These are phyloP conservation scores for Cheumatopsyche charites DNA, from an alignment of 1,140 invertebrate species.

Conservation along the genomic window DNA sequence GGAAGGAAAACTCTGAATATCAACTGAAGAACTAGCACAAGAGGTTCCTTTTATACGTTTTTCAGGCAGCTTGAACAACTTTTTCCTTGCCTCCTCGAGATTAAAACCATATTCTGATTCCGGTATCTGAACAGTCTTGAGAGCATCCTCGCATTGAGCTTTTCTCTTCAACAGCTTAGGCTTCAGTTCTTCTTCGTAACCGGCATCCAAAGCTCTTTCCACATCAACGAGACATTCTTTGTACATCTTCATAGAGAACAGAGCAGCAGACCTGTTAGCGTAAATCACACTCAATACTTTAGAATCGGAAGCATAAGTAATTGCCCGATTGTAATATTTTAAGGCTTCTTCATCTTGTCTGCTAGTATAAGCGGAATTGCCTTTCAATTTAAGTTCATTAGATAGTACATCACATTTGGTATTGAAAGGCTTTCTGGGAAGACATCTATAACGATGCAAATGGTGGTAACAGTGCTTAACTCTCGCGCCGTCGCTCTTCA, in stretches of 20 bases:
- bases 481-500: not conserved
- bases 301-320: slow-evolving; percentile 63
- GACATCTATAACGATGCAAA: not conserved
- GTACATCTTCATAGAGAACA: slow-evolving; percentile 67
- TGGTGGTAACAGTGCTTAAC: not conserved
- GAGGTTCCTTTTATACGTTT: slow-evolving; percentile 55
- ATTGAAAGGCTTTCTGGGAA: slow-evolving; percentile 32
- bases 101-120: too few species aligned
- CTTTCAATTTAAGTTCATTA: not conserved
- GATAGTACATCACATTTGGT: not conserved
- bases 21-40: slow-evolving; percentile 65
- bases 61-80: not conserved
- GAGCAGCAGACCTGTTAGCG: slow-evolving; percentile 74
- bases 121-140: not conserved
- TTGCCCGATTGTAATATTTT: slow-evolving; percentile 68
- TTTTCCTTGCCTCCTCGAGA: not conserved
- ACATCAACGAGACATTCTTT: slow-evolving; percentile 67
- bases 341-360: slow-evolving; percentile 60
- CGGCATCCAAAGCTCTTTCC: slow-evolving; percentile 57
- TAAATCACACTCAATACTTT: slow-evolving; percentile 66
- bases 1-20: slow-evolving; percentile 62
- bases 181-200: slow-evolving; percentile 61
- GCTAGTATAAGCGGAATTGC: slow-evolving; percentile 46
- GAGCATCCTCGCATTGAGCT: slow-evolving; percentile 56
- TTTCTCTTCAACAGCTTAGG: slow-evolving; percentile 62